Percentiles rank a stretch among this genome's conserved stretches.
Conservation (phyloP, 2,888 invertebrate species). For the Erannis defoliaria region DNA sequence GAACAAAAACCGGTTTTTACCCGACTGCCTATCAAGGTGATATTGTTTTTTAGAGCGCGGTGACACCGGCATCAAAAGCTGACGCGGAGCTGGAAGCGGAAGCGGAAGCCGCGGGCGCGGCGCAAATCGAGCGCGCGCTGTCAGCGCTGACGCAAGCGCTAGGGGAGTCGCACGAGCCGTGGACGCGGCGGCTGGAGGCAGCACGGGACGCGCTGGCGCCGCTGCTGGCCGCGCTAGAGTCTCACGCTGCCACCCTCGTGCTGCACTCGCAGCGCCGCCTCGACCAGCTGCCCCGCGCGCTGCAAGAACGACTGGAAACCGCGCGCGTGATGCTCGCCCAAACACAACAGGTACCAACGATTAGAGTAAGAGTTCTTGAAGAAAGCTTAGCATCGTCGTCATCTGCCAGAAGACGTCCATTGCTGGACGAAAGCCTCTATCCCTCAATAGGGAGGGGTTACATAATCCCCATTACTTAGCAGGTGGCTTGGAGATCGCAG, state of each 20-base stretch:
- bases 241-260: not conserved
- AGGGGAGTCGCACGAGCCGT: not conserved
- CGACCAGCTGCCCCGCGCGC: not conserved
- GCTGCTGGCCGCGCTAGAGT: conserved; percentile 1
- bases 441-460: too few relatives aligned
- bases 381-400: too few relatives aligned
- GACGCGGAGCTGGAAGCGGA: not conserved
- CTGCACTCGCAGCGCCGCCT: not conserved
- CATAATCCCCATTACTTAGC: too few relatives aligned
- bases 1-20: too few relatives aligned
- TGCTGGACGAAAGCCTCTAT: too few relatives aligned
- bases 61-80: not conserved
- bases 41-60: conserved; percentile 1
- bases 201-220: conserved; percentile 7
- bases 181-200: not conserved
- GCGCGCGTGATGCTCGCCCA: not conserved
- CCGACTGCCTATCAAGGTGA: not conserved
- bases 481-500: too few relatives aligned
- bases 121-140: conserved; percentile 8
- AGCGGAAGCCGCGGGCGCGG: not conserved
- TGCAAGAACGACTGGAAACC: not conserved
- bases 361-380: too few relatives aligned
- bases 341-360: not conserved
- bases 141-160: not conserved
- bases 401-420: too few relatives aligned